Conservation (phyloP, 2,113 vertebrate species). For the Periophthalmus modestus region DNA sequence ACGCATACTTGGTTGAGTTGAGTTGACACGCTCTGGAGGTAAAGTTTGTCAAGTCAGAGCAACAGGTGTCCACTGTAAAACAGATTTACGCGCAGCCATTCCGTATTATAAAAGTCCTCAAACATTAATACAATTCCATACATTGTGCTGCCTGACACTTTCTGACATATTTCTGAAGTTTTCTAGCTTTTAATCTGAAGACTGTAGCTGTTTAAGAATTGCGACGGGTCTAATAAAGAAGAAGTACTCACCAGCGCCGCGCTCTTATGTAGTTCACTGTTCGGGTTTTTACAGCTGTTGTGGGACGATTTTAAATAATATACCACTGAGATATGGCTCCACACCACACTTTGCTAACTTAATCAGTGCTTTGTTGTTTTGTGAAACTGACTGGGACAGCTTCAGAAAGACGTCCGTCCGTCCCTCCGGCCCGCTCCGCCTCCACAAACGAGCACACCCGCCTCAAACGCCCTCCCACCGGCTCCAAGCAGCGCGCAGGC, state of each 20-base stretch:
- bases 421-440: slow-evolving; percentile 59
- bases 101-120: background rate
- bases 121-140: background rate
- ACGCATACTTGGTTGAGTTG: background rate
- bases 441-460: slow-evolving; percentile 33
- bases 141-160: background rate
- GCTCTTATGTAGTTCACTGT: slow-evolving; percentile 14
- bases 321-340: slow-evolving; percentile 28
- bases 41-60: slow-evolving; percentile 30
- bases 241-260: slow-evolving; percentile 59
- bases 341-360: slow-evolving; percentile 49
- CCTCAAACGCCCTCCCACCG: slow-evolving; percentile 54
- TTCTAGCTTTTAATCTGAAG: slow-evolving; percentile 2
- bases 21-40: slow-evolving; percentile 38
- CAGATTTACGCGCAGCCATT: background rate
- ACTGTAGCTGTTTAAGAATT: slow-evolving; percentile 9
- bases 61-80: slow-evolving; percentile 57
- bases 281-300: background rate
- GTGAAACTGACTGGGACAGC: slow-evolving; percentile 23
- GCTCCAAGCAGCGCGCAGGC: slow-evolving; percentile 17
- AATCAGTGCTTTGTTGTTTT: slow-evolving; percentile 53
- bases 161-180: background rate
- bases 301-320: background rate
- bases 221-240: slow-evolving; percentile 3
- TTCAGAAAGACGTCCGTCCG: slow-evolving; percentile 56